phyloP scores from a whole-genome alignment of 1,140 invertebrate species.

The Brachionus plicatilis region DNA sequence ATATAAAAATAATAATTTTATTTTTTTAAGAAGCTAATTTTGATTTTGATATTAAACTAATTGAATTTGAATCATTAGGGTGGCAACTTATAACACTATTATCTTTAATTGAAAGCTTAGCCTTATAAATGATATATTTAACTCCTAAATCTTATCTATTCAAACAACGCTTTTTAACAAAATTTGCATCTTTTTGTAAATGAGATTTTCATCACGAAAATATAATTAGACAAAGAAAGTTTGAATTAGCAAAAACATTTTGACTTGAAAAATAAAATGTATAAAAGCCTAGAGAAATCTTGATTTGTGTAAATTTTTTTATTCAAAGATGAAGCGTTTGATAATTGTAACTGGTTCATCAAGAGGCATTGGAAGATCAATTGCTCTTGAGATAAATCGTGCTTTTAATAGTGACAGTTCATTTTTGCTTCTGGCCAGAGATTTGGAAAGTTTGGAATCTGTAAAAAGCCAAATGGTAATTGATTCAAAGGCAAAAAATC shows the following conservation, averaged over 20 bases:
- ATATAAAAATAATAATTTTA: neutral
- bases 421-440: constrained; percentile 15
- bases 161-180: neutral
- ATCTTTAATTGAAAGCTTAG: neutral
- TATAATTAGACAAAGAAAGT: neutral
- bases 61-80: neutral
- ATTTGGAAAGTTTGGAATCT: constrained; percentile 1
- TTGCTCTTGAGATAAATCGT: neutral
- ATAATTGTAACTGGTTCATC: constrained; percentile 31
- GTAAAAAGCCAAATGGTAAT: neutral
- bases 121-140: neutral
- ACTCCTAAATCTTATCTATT: neutral
- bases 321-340: neutral
- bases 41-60: neutral
- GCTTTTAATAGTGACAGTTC: neutral
- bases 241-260: neutral
- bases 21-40: neutral
- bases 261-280: neutral
- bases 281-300: neutral
- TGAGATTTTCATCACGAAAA: neutral
- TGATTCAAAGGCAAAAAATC: constrained; percentile 5
- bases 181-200: neutral
- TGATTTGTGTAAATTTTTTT: neutral
- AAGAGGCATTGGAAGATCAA: constrained; percentile 26
- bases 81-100: neutral